Evolutionary conservation across 2,888 invertebrate species (phyloP), one percentile per base, ranked within the genome.

Genomic region (Eupeodes luniger): DNA sequence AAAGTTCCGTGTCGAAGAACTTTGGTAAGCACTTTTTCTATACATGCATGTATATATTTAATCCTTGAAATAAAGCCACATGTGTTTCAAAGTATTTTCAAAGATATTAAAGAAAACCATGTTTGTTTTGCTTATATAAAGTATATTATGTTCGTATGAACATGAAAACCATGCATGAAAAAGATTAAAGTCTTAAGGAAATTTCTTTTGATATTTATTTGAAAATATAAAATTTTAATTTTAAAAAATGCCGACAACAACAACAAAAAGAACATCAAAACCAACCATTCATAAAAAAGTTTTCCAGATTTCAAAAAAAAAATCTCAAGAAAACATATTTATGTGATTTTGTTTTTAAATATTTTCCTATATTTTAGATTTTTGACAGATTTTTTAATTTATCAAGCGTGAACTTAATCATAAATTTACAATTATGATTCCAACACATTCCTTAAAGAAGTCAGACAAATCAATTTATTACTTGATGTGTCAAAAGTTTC

Each of bases 61-160:
- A 72, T 72, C 59, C 72, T 49, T 40, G 44, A 70, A 59, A 40
- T 0, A 2, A 27, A 70, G 70, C 57, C 70, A 59, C 72, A 72
- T 59, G 59, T 72, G 72, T 55, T 51, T 53, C 69, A 36, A 70
- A 70, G 69, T 53, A 12, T 67, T 69, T 66, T 36, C 53, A 16
- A 53, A 69, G 51, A 53, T 53, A n/a, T 53, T 36, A 69, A 59
- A 36, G 51, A 27, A 53, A 36, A 27, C 19, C 64, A 67, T 67
- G 49, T 67, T 67, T 67, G 66, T 34, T 27, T 67, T 51, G n/a
- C 27, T 49, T 19, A 27, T 19, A 27, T 3, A 27, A 27, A 27
- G 27, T 27, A 27, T 27, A 27, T 27, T 27, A 27, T 27, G 27
- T 27, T 27, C 27, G 27, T 51, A 34, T 47, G 66, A 49, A n/a